phyloP scores from a whole-genome alignment of 2,113 vertebrate species.

The Corythaeola cristata region DNA sequence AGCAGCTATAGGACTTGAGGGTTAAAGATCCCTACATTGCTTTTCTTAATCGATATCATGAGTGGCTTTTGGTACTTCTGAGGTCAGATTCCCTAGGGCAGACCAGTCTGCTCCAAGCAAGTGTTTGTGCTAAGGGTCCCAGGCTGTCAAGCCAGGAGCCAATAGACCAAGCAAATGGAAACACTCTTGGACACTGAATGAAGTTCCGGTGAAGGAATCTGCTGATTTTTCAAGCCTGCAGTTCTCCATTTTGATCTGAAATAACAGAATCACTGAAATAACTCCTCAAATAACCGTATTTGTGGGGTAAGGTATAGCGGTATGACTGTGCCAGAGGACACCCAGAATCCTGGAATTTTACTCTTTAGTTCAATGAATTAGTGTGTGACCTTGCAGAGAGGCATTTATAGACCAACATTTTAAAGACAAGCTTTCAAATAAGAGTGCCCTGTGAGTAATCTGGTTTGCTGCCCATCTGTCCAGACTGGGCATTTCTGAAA shows the following conservation, averaged over 20 bases:
- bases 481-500: neutral
- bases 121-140: neutral
- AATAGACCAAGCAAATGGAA: neutral
- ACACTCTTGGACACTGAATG: neutral
- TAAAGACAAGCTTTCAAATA: conserved; percentile 30
- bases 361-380: neutral
- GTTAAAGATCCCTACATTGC: neutral
- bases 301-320: fast-evolving
- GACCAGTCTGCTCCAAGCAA: neutral
- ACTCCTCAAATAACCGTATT: neutral
- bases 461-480: conserved; percentile 3
- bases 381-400: neutral
- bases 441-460: conserved; percentile 27
- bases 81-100: neutral
- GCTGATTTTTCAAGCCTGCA: neutral
- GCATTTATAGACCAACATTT: neutral
- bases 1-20: neutral
- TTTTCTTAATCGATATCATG: fast-evolving
- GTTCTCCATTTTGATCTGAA: neutral
- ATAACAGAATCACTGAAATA: neutral
- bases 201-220: neutral
- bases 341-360: neutral
- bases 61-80: neutral
- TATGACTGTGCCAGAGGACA: neutral
- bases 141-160: neutral